These are phyloP conservation scores for Uropetala carovei DNA, from an alignment of 2,888 invertebrate genomes.

Conservation along the genomic window DNA sequence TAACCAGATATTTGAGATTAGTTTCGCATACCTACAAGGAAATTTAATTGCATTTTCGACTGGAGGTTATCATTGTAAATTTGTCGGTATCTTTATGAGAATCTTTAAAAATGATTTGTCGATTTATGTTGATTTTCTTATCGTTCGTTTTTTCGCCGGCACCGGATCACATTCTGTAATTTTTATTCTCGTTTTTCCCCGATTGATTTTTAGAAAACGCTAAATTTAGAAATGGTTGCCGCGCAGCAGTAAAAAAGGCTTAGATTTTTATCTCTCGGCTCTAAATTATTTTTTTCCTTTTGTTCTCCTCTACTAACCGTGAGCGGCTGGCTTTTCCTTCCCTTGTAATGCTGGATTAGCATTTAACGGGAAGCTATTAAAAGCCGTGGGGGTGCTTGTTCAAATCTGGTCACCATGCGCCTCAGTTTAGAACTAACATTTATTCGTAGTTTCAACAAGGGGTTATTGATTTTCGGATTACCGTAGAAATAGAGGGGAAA, in stretches of 20 bases:
- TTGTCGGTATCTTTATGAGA: too few relatives aligned
- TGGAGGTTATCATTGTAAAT: too few relatives aligned
- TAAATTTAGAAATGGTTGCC: slow-evolving; percentile 2
- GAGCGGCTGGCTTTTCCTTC: background rate
- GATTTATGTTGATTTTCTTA: background rate
- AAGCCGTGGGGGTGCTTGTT: background rate
- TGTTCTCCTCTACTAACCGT: background rate
- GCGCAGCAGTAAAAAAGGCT: background rate
- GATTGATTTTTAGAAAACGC: slow-evolving; percentile 9
- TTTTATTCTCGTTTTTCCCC: background rate
- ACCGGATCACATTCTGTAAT: background rate
- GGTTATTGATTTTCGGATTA: background rate
- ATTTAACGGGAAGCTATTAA: slow-evolving; percentile 4
- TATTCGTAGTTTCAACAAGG: background rate
- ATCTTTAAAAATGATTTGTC: background rate
- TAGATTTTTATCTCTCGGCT: slow-evolving; percentile 12
- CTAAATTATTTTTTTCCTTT: background rate
- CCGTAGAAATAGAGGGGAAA: background rate
- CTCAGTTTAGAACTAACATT: background rate
- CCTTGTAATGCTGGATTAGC: background rate
- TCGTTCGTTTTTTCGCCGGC: background rate
- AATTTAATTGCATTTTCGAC: too few relatives aligned
- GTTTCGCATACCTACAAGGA: too few relatives aligned
- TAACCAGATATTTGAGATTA: too few relatives aligned
- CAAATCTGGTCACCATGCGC: background rate